Base-by-base conservation (phyloP, 1,140 invertebrate genomes). In the Temnothorax longispinosus region DNA sequence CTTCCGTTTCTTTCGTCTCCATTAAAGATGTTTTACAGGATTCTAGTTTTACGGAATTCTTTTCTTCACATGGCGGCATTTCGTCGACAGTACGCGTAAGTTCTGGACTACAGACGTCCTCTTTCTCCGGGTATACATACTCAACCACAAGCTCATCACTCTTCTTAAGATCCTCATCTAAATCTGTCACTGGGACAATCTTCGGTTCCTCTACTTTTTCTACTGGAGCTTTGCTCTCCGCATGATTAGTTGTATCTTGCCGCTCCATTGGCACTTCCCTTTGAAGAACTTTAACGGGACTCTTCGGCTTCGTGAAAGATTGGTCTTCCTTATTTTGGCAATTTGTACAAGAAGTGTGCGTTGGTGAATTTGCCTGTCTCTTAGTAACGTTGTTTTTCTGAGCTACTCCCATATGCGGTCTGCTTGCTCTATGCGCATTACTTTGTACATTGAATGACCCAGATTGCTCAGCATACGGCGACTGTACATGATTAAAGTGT, bases 161-260 rank as follows among this genome's bases (percentile, higher is more conserved):
- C 1, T 88, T 86, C 13, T 82, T 90, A n/a, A 89, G 85, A 35
- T 94, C 93, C 27, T 93, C 93, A 27, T 94, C 90, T 27, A 94
- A 64, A 87, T 93, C 90, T 2, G 92, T 94, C 0, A 93, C 89
- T 56, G 92, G 93, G 3, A 92, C 44, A 21, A 86, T 87, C 18
- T 88, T 92, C 18, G 86, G 71, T 38, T 93, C 89, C 6, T 91
- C 90, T 1, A 13, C 6, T 27, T 67, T 89, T 4, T 91, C 88
- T 0, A 15, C 6, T 10, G 54, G 1, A 64, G 35, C 10, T 67
- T 87, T 75, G 11, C 82, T 88, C 13, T 90, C 84, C 7, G 11
- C 8, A 5, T 88, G 75, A 86, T 90, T 87, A 52, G 21, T 84
- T 27, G 32, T 58, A 35, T 91, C 88, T 18, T 85, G 89, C 35